phyloP scores from a whole-genome alignment of 1,140 invertebrate genomes.

The Yoshiicerus persimilis region DNA sequence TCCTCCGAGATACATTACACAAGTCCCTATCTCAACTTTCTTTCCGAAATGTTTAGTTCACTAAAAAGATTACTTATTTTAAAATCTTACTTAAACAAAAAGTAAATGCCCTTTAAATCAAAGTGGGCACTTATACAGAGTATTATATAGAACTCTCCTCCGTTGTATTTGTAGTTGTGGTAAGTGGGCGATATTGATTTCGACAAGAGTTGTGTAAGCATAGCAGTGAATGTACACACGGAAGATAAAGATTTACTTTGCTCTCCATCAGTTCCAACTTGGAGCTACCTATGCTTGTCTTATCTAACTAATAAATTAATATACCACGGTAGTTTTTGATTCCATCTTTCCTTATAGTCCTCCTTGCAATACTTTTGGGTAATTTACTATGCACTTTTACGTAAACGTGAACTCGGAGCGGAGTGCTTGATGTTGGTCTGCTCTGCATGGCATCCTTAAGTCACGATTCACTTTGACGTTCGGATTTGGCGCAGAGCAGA shows the following conservation, averaged over 20 bases:
- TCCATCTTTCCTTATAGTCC: neutral
- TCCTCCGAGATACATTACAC: no score
- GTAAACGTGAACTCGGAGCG: neutral
- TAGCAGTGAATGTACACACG: no score
- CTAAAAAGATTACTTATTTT: neutral
- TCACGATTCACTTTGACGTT: neutral
- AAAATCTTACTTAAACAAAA: neutral
- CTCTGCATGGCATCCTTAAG: neutral
- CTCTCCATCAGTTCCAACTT: neutral
- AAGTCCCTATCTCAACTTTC: neutral
- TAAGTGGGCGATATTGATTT: neutral
- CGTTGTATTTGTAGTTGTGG: neutral
- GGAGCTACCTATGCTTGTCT: neutral
- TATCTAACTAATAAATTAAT: neutral
- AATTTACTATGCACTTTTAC: neutral
- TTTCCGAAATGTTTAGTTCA: neutral
- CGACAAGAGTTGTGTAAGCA: neutral
- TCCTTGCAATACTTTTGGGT: neutral
- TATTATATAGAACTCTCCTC: neutral
- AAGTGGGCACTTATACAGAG: neutral
- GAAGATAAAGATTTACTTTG: neutral
- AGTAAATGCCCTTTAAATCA: neutral
- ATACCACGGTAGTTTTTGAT: neutral
- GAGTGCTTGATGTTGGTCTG: no score
- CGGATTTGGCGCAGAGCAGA: neutral